Conservation (phyloP, 2,888 invertebrate species). For the Merodon equestris region DNA sequence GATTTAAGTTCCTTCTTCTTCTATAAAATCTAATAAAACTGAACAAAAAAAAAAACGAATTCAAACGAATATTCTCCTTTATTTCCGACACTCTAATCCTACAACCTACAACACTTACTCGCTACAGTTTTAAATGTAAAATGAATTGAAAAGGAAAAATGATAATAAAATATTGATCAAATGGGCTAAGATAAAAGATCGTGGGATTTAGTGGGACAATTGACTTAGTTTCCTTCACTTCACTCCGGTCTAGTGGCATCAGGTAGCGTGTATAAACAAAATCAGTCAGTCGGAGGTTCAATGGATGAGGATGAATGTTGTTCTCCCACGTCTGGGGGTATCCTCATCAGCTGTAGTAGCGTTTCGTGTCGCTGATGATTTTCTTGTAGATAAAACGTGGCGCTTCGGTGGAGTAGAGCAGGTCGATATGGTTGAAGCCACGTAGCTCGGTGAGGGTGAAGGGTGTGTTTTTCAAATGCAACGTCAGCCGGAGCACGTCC, state of each 20-base stretch:
- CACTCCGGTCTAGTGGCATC: constrained; percentile 32
- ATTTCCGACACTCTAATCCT: constrained; percentile 8
- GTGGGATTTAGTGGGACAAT: constrained; percentile 1
- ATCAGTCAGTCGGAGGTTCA: constrained; percentile 50
- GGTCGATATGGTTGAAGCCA: constrained; percentile 76
- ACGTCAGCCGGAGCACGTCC: constrained; percentile 73
- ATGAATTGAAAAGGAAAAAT: constrained; percentile 63
- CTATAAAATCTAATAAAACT: too few relatives aligned
- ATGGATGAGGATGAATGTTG: constrained; percentile 1
- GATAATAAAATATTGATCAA: background rate
- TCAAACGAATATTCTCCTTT: too few relatives aligned
- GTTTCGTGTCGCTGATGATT: constrained; percentile 72
- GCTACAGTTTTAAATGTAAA: constrained; percentile 57
- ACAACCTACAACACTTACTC: constrained; percentile 57
- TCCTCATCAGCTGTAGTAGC: constrained; percentile 59
- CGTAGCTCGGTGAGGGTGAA: constrained; percentile 73
- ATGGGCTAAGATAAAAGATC: background rate
- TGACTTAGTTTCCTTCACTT: constrained; percentile 31
- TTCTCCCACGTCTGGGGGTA: background rate
- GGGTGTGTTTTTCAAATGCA: constrained; percentile 71
- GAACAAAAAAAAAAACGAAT: too few relatives aligned
- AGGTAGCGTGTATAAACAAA: constrained; percentile 57
- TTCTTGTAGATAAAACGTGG: constrained; percentile 72
- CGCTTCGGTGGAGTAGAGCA: constrained; percentile 74
- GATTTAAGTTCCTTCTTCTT: constrained; percentile 56